Conservation (phyloP, 2,888 invertebrate species). For the Sphinx pinastri region DNA sequence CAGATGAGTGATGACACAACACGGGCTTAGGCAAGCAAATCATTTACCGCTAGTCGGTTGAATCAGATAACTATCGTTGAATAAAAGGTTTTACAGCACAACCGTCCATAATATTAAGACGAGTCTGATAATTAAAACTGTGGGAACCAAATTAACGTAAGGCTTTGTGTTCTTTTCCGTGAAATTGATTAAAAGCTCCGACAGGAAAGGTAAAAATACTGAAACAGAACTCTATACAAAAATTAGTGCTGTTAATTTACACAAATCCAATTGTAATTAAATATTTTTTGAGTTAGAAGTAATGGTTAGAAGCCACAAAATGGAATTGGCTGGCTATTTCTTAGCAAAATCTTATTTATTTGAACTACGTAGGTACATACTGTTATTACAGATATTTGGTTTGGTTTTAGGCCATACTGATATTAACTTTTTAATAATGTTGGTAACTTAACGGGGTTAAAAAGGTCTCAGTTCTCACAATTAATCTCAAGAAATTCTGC, state of each 20-base stretch:
- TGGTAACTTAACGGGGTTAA: too few species aligned
- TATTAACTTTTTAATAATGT: too few species aligned
- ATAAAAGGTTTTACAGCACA: not conserved
- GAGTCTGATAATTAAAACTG: slow-evolving; percentile 18
- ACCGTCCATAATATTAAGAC: slow-evolving; percentile 4
- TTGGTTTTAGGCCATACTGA: too few species aligned
- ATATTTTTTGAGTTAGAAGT: not conserved
- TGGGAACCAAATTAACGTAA: slow-evolving; percentile 20
- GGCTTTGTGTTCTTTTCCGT: slow-evolving; percentile 8
- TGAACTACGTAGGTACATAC: too few species aligned
- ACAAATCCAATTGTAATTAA: not conserved
- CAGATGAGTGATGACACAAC: too few species aligned
- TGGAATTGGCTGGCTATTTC: too few species aligned
- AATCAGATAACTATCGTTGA: not conserved
- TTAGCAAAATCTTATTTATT: too few species aligned
- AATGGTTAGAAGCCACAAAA: not conserved
- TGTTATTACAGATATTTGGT: too few species aligned
- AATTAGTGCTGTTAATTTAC: not conserved
- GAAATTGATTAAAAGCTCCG: slow-evolving; percentile 13
- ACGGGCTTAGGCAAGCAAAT: too few species aligned
- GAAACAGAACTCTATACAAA: not conserved
- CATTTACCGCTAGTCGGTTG: not conserved
- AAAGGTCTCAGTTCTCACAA: too few species aligned
- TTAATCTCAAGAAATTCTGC: too few species aligned
- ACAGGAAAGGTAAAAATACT: slow-evolving; percentile 10